phyloP scores from a whole-genome alignment of 2,113 vertebrate species.

The Bettongia penicillata region DNA sequence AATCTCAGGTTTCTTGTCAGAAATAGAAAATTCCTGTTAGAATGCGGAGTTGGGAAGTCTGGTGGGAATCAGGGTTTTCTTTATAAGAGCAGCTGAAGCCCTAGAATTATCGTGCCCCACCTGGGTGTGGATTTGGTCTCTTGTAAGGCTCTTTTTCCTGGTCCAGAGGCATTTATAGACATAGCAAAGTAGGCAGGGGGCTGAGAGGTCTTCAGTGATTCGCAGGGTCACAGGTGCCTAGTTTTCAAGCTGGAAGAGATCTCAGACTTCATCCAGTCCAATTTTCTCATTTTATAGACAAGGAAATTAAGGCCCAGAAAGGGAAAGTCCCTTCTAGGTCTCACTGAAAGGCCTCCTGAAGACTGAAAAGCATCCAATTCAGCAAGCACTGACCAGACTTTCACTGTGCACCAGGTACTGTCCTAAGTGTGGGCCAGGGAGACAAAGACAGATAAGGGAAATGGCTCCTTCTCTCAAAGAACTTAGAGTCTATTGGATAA shows the following conservation, averaged over 20 bases:
- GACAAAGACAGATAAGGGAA: background rate
- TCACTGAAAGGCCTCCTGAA: background rate
- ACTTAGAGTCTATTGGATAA: background rate
- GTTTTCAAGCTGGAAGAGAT: background rate
- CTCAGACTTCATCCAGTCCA: background rate
- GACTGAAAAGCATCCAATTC: background rate
- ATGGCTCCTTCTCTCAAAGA: background rate
- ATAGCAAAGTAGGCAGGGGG: slow-evolving; percentile 25
- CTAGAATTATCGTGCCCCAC: slow-evolving; percentile 13
- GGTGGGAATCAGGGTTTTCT: background rate
- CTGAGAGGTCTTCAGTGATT: background rate
- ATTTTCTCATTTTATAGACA: background rate
- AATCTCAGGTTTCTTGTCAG: slow-evolving; percentile 1
- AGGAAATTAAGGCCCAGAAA: background rate
- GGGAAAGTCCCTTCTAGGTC: background rate
- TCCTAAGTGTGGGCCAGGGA: background rate
- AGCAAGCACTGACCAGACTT: background rate
- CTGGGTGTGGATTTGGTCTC: background rate
- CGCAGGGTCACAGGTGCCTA: background rate
- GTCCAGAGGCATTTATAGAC: background rate
- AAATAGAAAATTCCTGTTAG: background rate
- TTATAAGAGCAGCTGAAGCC: slow-evolving; percentile 1
- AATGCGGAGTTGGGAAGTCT: background rate
- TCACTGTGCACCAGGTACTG: background rate
- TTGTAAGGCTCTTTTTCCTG: slow-evolving; percentile 7